Evolutionary conservation across 2,888 invertebrate species (phyloP), one percentile per base, ranked within the genome.

Genomic region (Nomada ferruginata): DNA sequence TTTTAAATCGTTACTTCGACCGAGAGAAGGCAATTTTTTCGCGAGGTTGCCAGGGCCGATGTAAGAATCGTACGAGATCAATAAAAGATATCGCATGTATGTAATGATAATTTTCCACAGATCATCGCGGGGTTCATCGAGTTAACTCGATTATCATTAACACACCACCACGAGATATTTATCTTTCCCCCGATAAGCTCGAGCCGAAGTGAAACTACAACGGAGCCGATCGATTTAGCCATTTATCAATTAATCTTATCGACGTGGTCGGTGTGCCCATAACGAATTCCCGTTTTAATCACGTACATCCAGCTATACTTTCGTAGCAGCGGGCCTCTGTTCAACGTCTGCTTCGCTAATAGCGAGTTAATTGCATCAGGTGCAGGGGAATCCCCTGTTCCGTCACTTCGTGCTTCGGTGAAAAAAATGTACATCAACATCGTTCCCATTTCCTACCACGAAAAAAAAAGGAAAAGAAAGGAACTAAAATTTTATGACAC

Each of bases 181-280:
- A 89, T 89, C 83, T 86, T 82, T 77, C 76, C 73, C 79, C 47
- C 72, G 65, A 74, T 60, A 80, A 74, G 79, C 72, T 42, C 77
- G 75, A 55, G 75, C 85, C 66, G 65, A 76, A 84, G 77, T 72
- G 84, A 83, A 89, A 86, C 84, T 86, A 84, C 88, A 84, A 84
- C 83, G 78, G 77, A 77, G 82, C 82, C 77, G 84, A 87, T 89
- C 87, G 87, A 87, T 89, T 88, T 81, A 82, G 66, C 86, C 85
- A 85, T 85, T 90, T 89, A 90, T 90, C 90, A 90, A 90, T 90
- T 90, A 90, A 90, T 90, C 90, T 90, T 90, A 90, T 90, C 90
- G 87, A 82, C 86, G 79, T 75, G 78, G 60, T 82, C 83, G 86
- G 77, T 84, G 83, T 78, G 83, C 85, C 81, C 82, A 76, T 86